These are phyloP conservation scores for Aporophyla nigra DNA, from an alignment of 2,888 invertebrate genomes.

Conservation along the genomic window DNA sequence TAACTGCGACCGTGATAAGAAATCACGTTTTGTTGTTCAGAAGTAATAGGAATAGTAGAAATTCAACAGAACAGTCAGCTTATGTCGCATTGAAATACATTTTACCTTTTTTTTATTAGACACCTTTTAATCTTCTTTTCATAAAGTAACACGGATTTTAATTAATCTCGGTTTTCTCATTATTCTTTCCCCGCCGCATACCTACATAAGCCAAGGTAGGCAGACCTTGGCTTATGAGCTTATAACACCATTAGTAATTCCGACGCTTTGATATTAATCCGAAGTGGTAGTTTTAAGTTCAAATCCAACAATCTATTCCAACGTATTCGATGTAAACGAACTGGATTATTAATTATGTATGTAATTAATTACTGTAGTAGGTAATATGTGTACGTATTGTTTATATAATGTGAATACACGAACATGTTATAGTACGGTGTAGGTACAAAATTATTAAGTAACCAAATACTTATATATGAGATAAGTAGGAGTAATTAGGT, in stretches of 20 bases:
- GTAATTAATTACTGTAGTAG: constrained; percentile 39
- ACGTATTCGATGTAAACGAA: constrained; percentile 17
- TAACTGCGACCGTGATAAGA: constrained; percentile 29
- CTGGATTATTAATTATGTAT: constrained; percentile 35
- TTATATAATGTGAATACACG: constrained; percentile 44
- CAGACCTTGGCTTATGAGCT: constrained; percentile 27
- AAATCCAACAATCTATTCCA: constrained; percentile 10
- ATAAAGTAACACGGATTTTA: constrained; percentile 24
- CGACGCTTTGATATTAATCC: constrained; percentile 17
- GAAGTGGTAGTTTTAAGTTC: constrained; percentile 14
- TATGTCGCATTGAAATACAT: constrained; percentile 20
- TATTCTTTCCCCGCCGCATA: constrained; percentile 24
- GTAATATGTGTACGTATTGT: constrained; percentile 34
- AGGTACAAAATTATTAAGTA: constrained; percentile 31
- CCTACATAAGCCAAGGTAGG: no score
- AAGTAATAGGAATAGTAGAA: constrained; percentile 12
- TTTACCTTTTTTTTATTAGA: background rate
- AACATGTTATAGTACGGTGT: constrained; percentile 41
- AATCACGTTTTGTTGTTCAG: constrained; percentile 26
- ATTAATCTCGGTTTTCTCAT: constrained; percentile 34
- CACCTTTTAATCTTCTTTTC: background rate
- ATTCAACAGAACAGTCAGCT: background rate
- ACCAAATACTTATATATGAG: background rate
- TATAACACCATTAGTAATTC: constrained; percentile 22
- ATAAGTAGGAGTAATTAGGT: constrained; percentile 4